A percentile compares a stretch with the other conserved stretches of the same genome.
Evolutionary conservation across 2,113 vertebrate genomes (phyloP).

Genomic region (Fregetta grallaria): DNA sequence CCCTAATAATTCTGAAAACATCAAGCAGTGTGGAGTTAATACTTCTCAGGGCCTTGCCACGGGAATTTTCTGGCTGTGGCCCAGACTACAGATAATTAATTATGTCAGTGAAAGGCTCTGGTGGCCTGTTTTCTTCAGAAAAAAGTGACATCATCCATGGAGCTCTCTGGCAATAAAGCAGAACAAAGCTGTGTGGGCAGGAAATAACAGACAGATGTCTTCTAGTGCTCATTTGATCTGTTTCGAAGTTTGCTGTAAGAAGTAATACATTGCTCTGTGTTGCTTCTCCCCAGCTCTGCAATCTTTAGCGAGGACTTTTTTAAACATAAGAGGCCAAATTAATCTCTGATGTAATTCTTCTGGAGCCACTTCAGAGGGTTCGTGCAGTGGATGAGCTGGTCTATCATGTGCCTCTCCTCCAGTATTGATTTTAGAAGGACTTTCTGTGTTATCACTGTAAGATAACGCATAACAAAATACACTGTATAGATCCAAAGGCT

Average conservation of each 20-base stretch:
- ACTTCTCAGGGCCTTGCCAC: slow-evolving; percentile 62
- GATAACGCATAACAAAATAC: not conserved
- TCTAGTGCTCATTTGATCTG: slow-evolving; percentile 73
- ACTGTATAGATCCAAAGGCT: not conserved
- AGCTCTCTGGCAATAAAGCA: slow-evolving; percentile 76
- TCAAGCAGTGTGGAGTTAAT: slow-evolving; percentile 73
- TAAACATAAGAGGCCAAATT: slow-evolving; percentile 14
- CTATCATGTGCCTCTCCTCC: not conserved
- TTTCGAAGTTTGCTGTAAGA: slow-evolving; percentile 62
- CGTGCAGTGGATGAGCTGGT: not conserved
- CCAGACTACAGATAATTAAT: slow-evolving; percentile 83
- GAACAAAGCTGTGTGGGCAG: slow-evolving; percentile 78
- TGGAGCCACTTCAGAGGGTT: slow-evolving; percentile 49
- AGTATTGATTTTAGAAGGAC: not conserved
- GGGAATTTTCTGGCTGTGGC: slow-evolving; percentile 74
- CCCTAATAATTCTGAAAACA: slow-evolving; percentile 65
- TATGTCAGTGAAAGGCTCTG: slow-evolving; percentile 80
- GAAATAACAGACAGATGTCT: slow-evolving; percentile 82
- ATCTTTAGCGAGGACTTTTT: not conserved
- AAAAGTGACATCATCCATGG: slow-evolving; percentile 80
- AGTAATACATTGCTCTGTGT: slow-evolving; percentile 24
- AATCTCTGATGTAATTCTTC: slow-evolving; percentile 43
- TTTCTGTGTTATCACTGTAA: not conserved
- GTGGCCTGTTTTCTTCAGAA: slow-evolving; percentile 79
- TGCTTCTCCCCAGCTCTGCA: slow-evolving; percentile 40